phyloP scores from a whole-genome alignment of 2,797 vertebrate species.

The Oophaga sylvatica region DNA sequence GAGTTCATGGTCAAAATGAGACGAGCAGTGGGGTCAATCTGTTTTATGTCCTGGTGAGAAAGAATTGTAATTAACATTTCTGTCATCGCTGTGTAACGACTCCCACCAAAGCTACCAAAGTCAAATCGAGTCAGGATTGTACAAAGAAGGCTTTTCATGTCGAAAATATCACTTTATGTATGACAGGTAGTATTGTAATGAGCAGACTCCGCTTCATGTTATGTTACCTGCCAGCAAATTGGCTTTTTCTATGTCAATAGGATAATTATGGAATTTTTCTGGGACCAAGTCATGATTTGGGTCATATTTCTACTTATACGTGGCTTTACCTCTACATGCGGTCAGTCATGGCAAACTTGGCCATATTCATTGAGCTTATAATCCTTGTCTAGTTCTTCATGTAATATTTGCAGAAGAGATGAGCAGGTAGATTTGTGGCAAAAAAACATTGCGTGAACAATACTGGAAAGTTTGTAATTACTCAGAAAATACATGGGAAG shows the following conservation, averaged over 20 bases:
- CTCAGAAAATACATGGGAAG: no score
- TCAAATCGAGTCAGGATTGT: background rate
- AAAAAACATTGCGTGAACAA: no score
- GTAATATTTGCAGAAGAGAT: background rate
- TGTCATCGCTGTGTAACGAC: background rate
- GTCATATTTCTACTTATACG: background rate
- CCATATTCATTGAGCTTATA: background rate
- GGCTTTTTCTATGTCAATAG: background rate
- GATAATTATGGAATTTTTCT: background rate
- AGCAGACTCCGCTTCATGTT: background rate
- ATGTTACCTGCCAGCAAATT: background rate
- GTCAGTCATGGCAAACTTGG: no score
- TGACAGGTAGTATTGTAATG: background rate
- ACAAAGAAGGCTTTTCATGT: background rate
- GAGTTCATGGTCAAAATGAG: slow-evolving; percentile 30
- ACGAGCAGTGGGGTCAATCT: slow-evolving; percentile 30
- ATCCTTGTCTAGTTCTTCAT: background rate
- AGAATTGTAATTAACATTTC: slow-evolving; percentile 38
- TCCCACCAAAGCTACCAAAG: slow-evolving; percentile 13
- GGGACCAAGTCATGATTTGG: background rate
- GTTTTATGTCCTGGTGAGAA: slow-evolving; percentile 30
- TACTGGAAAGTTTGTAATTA: no score
- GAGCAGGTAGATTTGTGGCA: no score
- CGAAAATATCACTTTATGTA: background rate
- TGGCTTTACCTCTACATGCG: background rate